Percentiles rank a stretch among this genome's conserved stretches.
Evolutionary conservation across 2,888 invertebrate genomes (phyloP).

Genomic region (Melangyna quadrimaculata): DNA sequence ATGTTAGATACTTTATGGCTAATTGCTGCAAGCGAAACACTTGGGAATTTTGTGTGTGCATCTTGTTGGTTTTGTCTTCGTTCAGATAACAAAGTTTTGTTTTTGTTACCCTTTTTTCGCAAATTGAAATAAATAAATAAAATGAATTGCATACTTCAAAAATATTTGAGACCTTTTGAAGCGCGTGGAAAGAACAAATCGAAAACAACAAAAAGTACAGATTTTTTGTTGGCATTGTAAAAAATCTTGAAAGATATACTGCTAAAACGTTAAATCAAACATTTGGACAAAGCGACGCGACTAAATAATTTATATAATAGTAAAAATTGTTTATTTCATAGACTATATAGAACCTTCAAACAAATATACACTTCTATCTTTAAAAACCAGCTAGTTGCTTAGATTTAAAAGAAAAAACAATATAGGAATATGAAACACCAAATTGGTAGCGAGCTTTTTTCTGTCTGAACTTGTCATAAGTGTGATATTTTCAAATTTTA

Average conservation of each 20-base stretch:
- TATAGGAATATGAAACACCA: too few relatives aligned
- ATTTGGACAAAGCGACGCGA: neutral
- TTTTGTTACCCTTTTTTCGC: neutral
- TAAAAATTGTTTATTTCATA: too few relatives aligned
- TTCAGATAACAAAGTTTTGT: neutral
- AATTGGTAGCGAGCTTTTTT: too few relatives aligned
- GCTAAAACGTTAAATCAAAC: neutral
- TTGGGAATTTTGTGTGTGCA: conserved; percentile 33
- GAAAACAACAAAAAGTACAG: neutral
- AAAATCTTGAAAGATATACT: neutral
- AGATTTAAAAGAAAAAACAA: too few relatives aligned
- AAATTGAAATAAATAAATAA: neutral
- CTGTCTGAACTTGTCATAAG: too few relatives aligned
- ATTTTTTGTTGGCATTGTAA: neutral
- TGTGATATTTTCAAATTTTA: too few relatives aligned
- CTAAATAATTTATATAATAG: too few relatives aligned
- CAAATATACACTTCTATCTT: too few relatives aligned
- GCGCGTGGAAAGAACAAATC: neutral
- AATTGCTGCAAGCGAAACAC: conserved; percentile 51
- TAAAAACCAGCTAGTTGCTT: too few relatives aligned
- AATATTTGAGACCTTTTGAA: neutral
- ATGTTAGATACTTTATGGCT: conserved; percentile 65
- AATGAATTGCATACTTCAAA: neutral
- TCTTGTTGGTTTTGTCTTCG: conserved; percentile 23
- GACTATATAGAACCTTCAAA: too few relatives aligned